A percentile compares a stretch with the other conserved stretches of the same genome.
Evolutionary conservation across 2,888 invertebrate genomes (phyloP).

Genomic region (Gerosis bhagava): DNA sequence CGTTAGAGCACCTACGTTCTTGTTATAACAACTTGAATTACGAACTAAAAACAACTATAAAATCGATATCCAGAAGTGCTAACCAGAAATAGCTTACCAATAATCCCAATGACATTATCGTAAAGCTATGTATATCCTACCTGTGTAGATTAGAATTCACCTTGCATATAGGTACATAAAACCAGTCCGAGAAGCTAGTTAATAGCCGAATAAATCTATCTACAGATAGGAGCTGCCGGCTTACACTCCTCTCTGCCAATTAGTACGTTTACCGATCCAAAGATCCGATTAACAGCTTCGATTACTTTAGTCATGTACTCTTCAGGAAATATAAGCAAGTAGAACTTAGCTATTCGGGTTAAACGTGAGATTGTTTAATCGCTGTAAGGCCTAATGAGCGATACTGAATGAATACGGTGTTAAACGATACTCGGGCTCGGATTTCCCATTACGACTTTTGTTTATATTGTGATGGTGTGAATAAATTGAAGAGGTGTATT

Average conservation of each 20-base stretch:
- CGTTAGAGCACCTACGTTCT: no score
- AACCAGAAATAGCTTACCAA: conserved; percentile 2
- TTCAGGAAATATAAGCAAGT: conserved; percentile 41
- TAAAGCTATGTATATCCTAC: conserved; percentile 1
- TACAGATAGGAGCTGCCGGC: conserved; percentile 41
- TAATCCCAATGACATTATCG: conserved; percentile 1
- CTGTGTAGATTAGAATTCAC: conserved; percentile 15
- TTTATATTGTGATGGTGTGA: conserved; percentile 32
- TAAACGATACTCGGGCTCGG: conserved; percentile 42
- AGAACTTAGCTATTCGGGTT: conserved; percentile 41
- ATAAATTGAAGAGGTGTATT: conserved; percentile 33
- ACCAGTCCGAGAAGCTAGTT: conserved; percentile 32
- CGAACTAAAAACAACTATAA: no score
- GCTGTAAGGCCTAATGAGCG: conserved; percentile 58
- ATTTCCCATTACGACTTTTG: conserved; percentile 33
- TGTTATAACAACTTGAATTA: not conserved
- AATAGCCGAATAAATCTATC: conserved; percentile 61
- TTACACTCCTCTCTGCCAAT: conserved; percentile 60
- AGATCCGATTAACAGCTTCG: conserved; percentile 70
- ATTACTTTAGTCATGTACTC: conserved; percentile 56
- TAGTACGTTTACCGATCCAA: conserved; percentile 60
- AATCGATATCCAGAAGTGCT: no score
- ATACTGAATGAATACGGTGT: conserved; percentile 42
- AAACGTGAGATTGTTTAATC: conserved; percentile 45
- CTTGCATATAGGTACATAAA: conserved; percentile 7